These are phyloP conservation scores for Euglossa dilemma DNA, from an alignment of 1,140 invertebrate species.

Conservation along the genomic window DNA sequence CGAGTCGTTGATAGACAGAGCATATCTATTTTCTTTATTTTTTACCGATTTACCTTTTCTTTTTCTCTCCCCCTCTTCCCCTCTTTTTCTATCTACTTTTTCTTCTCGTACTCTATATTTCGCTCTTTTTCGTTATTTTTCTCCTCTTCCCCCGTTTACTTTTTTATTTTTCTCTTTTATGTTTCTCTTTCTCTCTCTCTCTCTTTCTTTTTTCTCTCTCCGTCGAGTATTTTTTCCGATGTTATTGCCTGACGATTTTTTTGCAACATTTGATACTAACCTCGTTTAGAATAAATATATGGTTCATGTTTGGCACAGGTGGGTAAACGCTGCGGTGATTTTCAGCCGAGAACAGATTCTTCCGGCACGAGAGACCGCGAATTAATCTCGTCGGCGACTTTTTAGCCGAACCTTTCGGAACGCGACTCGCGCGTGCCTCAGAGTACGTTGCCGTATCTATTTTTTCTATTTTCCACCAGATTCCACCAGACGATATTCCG, in stretches of 20 bases:
- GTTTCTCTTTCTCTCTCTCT: slow-evolving; percentile 31
- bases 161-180: neutral
- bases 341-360: neutral
- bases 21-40: slow-evolving; percentile 74
- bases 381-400: too few species aligned
- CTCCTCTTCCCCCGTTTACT: neutral
- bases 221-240: slow-evolving; percentile 61
- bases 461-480: slow-evolving; percentile 4
- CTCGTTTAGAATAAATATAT: slow-evolving; percentile 50
- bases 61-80: slow-evolving; percentile 22
- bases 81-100: slow-evolving; percentile 41
- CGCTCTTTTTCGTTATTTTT: neutral
- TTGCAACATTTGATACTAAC: slow-evolving; percentile 78
- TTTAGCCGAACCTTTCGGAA: neutral
- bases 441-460: neutral
- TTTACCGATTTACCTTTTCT: slow-evolving; percentile 60
- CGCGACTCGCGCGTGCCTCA: neutral
- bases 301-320: slow-evolving; percentile 76
- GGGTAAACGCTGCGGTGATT: slow-evolving; percentile 58
- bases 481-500: neutral
- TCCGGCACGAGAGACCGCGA: neutral
- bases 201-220: slow-evolving; percentile 6
- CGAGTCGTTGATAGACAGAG: slow-evolving; percentile 83
- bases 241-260: slow-evolving; percentile 76
- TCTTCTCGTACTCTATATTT: neutral